These are phyloP conservation scores for Apis florea DNA, from an alignment of 1,140 invertebrate genomes.

Conservation along the genomic window DNA sequence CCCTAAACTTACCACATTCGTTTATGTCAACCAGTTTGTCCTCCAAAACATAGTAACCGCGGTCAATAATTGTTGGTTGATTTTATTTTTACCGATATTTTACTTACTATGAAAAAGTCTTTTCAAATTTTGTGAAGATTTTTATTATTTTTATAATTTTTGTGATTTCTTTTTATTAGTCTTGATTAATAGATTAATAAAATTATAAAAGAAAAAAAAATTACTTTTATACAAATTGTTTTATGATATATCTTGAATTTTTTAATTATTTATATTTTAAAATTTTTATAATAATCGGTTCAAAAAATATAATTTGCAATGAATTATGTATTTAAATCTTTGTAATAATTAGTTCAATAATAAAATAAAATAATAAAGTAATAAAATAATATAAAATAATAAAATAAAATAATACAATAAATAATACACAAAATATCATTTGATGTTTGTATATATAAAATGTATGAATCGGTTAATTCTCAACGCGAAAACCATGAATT, in stretches of 20 bases:
- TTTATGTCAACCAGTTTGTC: conserved; percentile 19
- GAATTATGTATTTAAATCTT: no score
- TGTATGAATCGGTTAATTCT: neutral
- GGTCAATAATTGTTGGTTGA: neutral
- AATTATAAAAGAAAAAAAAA: no score
- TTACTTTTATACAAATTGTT: neutral
- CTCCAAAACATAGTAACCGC: conserved; percentile 9
- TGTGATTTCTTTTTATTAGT: neutral
- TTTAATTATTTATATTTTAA: neutral
- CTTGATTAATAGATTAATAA: no score
- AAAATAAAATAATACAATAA: no score
- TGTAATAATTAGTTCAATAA: no score
- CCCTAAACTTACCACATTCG: conserved; percentile 36
- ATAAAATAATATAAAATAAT: no score
- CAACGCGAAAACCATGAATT: neutral
- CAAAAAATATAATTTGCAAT: no score
- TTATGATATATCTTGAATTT: neutral
- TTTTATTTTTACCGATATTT: neutral
- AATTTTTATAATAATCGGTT: no score
- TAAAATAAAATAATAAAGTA: no score
- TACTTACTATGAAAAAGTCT: no score
- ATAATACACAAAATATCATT: neutral
- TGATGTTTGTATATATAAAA: neutral
- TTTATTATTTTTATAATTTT: no score
- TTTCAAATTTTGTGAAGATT: no score